Conservation (phyloP, 2,888 invertebrate genomes). For the Meta bourneti region DNA sequence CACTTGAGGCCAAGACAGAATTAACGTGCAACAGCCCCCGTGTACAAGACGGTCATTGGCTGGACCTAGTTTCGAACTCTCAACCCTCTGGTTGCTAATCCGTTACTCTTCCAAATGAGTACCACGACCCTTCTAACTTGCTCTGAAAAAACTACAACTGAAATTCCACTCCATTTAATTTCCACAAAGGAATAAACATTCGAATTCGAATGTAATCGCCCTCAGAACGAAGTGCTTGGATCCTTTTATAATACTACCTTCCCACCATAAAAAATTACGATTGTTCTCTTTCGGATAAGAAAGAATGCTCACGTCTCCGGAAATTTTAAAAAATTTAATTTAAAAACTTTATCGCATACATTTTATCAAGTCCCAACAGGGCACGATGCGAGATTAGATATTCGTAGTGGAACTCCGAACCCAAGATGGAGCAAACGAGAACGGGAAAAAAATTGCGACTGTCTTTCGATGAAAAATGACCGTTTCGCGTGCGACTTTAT, state of each 20-base stretch:
- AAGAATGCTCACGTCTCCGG: neutral
- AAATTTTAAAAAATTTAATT: constrained; percentile 59
- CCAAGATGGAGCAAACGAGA: neutral
- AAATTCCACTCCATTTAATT: neutral
- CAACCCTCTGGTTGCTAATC: too few relatives aligned
- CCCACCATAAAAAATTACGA: neutral
- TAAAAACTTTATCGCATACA: constrained; percentile 56
- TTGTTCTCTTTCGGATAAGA: neutral
- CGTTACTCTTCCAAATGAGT: too few relatives aligned
- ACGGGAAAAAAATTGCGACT: constrained; percentile 50
- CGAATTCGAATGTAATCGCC: neutral
- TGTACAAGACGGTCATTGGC: too few relatives aligned
- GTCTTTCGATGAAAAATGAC: constrained; percentile 72
- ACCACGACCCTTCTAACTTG: too few relatives aligned
- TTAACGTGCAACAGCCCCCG: too few relatives aligned
- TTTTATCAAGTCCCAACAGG: constrained; percentile 46
- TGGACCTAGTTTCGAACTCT: too few relatives aligned
- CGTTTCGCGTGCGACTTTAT: constrained; percentile 61
- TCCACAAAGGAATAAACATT: neutral
- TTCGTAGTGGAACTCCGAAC: constrained; percentile 36
- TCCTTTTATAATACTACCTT: constrained; percentile 34
- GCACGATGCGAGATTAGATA: constrained; percentile 45
- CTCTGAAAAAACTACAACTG: too few relatives aligned
- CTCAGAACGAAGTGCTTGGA: constrained; percentile 13
- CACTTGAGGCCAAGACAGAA: too few relatives aligned